These are phyloP conservation scores for Diaprepes abbreviatus DNA, from an alignment of 2,888 invertebrate species.

Conservation along the genomic window DNA sequence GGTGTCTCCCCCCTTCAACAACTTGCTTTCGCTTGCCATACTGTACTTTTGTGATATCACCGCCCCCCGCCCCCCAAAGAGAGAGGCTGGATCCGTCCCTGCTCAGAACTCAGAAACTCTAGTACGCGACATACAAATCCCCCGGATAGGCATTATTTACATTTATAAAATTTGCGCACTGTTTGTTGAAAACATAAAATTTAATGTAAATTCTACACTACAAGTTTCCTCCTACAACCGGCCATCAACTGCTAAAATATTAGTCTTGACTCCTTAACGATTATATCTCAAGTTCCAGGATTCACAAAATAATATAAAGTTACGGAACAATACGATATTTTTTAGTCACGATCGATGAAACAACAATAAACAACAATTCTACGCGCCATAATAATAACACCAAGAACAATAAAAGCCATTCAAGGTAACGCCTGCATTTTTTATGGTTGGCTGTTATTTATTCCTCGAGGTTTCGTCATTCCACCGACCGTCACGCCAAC, in stretches of 20 bases:
- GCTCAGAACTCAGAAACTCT: too few relatives aligned
- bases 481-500: conserved; percentile 21
- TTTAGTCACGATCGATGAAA: conserved; percentile 21
- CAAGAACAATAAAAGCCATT: conserved; percentile 29
- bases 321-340: conserved; percentile 2
- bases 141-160: too few relatives aligned
- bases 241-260: not conserved
- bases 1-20: too few relatives aligned
- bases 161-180: too few relatives aligned
- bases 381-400: conserved; percentile 25
- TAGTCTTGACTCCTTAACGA: not conserved
- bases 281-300: not conserved
- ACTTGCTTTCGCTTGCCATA: too few relatives aligned
- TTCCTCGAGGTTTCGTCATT: conserved; percentile 27
- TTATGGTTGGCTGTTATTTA: conserved; percentile 21
- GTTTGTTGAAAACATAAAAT: too few relatives aligned
- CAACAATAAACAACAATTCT: conserved; percentile 22
- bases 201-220: too few relatives aligned
- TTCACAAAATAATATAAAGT: not conserved
- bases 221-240: too few relatives aligned
- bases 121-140: too few relatives aligned
- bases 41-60: too few relatives aligned
- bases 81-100: too few relatives aligned
- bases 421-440: conserved; percentile 22
- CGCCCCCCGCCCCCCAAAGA: too few relatives aligned